Evolutionary conservation across 2,113 vertebrate species (phyloP), one percentile per base, ranked within the genome.

Genomic region (Rhodinocichla rosea): DNA sequence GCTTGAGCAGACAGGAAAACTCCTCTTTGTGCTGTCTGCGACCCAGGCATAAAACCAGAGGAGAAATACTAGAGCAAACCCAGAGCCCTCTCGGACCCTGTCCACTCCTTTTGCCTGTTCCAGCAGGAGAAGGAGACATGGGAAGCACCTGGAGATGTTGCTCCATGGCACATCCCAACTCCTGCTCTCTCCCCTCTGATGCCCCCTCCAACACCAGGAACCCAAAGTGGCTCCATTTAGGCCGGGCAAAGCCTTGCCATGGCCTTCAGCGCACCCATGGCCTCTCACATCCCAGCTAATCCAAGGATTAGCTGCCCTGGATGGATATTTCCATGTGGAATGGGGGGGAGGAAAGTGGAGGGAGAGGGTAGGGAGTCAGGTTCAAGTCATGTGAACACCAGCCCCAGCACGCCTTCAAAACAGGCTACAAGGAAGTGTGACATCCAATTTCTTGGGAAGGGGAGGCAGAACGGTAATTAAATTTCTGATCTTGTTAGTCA

Each of bases 401-500:
- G 94, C 96, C 92, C 84, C 63, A 81, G 95, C 65, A 52, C 94
- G 33, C 94, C 94, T 94, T 83, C 62, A 92, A 95, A 96, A 73
- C 82, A 71, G 50, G 77, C 94, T 96, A 98, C 95, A 80, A 74
- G 97, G 94, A 97, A 98, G 95, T 97, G 97, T 98, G 98, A 98
- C 98, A 98, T 98, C 96, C 97, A 98, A 98, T 98, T 98, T 97
- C 97, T 98, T 96, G 98, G 98, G 98, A 98, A 97, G 94, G 96
- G 98, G 96, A 79, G 83, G 96, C 96, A 98, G 96, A 98, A 97
- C 93, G 13, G 97, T 98, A 98, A 98, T 98, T 98, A 98, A 98
- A 98, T 98, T 98, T 98, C 98, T 98, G 98, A 98, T 98, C 98
- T 98, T 98, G 98, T 98, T 98, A 98, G 97, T 97, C 98, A 98